phyloP scores from a whole-genome alignment of 2,113 vertebrate genomes.

The Pimephales promelas region DNA sequence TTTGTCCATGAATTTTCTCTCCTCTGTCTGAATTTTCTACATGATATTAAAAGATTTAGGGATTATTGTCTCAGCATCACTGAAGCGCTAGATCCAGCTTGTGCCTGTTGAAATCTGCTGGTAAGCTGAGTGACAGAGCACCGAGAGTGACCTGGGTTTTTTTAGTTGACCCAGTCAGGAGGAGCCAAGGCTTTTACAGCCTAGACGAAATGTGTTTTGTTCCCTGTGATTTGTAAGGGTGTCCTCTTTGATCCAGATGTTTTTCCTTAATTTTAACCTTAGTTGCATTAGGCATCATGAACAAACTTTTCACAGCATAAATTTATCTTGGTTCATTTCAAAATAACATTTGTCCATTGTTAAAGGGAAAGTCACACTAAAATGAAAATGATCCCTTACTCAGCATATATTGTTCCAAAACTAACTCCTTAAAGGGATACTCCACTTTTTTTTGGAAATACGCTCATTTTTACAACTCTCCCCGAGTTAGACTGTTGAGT shows the following conservation, averaged over 20 bases:
- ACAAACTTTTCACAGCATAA: background rate
- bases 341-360: background rate
- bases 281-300: background rate
- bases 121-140: conserved; percentile 33
- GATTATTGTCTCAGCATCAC: conserved; percentile 48
- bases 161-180: background rate
- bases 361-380: background rate
- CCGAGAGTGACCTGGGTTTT: background rate
- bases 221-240: background rate
- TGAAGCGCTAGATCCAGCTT: conserved; percentile 42
- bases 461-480: too few species aligned
- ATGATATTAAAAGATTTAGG: conserved; percentile 60
- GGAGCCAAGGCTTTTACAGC: background rate
- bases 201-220: background rate
- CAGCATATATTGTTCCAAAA: background rate
- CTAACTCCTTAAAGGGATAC: too few species aligned
- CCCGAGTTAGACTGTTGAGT: too few species aligned
- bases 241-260: background rate
- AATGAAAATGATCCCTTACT: background rate
- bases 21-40: conserved; percentile 41
- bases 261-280: background rate
- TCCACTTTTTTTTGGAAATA: too few species aligned
- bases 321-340: background rate
- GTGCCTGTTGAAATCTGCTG: conserved; percentile 35
- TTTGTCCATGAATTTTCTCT: conserved; percentile 21